Evolutionary conservation across 2,113 vertebrate species (phyloP).

Genomic region (Uropsilus gracilis): DNA sequence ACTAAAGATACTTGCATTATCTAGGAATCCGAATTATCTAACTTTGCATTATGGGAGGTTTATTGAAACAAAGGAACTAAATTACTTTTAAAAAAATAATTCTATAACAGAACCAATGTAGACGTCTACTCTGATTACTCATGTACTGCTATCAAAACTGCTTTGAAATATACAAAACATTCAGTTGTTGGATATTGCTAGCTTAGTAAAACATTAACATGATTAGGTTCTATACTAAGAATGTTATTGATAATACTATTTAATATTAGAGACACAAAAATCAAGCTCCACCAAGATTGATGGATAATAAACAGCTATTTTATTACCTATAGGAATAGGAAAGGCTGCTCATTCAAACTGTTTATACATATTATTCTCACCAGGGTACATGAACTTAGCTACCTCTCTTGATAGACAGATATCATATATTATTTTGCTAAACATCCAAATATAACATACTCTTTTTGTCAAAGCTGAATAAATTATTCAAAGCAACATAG

Average conservation of each 20-base stretch:
- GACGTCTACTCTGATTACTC: background rate
- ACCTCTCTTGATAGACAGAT: background rate
- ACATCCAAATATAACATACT: background rate
- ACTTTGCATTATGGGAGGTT: constrained; percentile 27
- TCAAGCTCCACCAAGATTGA: background rate
- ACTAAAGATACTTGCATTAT: constrained; percentile 47
- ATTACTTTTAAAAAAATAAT: constrained; percentile 30
- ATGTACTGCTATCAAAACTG: background rate
- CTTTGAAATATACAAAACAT: constrained; percentile 2
- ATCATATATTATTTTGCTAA: background rate
- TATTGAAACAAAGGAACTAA: background rate
- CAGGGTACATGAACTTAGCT: background rate
- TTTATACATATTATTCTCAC: background rate
- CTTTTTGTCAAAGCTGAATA: background rate
- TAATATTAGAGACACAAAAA: background rate
- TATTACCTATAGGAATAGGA: background rate
- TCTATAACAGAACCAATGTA: background rate
- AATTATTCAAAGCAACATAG: background rate
- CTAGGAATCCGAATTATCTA: constrained; percentile 29
- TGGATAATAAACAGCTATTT: background rate
- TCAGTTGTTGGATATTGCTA: background rate
- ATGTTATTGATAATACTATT: background rate
- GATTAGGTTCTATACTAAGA: background rate
- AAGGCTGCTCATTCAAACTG: background rate
- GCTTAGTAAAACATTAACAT: background rate